These are phyloP conservation scores for Stylophora pistillata DNA, from an alignment of 64 coral and sea anemone species.

Conservation along the genomic window DNA sequence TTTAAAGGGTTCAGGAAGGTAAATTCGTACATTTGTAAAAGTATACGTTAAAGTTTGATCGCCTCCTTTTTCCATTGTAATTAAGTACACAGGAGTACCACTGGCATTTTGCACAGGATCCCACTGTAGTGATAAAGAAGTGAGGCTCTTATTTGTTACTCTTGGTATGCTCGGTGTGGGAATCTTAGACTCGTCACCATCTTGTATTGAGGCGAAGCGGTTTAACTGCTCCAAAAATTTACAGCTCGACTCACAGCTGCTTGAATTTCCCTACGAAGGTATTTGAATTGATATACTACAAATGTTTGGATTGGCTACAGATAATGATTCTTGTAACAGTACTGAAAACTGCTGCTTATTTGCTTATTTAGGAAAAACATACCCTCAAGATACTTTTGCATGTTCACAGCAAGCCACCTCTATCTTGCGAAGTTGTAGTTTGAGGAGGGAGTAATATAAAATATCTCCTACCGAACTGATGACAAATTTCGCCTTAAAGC, in stretches of 20 bases:
- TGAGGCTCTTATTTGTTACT: background rate
- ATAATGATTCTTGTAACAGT: too few species aligned
- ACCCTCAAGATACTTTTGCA: too few species aligned
- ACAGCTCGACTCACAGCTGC: constrained; percentile 27
- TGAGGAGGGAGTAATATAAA: too few species aligned
- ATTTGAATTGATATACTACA: too few species aligned
- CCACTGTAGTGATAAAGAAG: constrained; percentile 22
- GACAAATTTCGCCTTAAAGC: too few species aligned
- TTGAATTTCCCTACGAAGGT: background rate
- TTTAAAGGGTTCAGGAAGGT: background rate
- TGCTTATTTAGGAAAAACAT: too few species aligned
- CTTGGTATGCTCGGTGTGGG: background rate
- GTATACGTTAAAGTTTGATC: background rate
- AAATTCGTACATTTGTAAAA: background rate
- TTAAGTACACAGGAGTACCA: constrained; percentile 43
- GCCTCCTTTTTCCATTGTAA: background rate
- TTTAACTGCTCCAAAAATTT: background rate
- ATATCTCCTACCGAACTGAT: too few species aligned
- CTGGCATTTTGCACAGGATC: background rate
- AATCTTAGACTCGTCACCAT: background rate
- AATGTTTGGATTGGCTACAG: too few species aligned
- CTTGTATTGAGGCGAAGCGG: background rate
- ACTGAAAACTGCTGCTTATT: too few species aligned
- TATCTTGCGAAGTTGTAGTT: too few species aligned
- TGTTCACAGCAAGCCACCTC: too few species aligned